Evolutionary conservation across 2,888 invertebrate genomes (phyloP).

Genomic region (Cactoblastis cactorum): DNA sequence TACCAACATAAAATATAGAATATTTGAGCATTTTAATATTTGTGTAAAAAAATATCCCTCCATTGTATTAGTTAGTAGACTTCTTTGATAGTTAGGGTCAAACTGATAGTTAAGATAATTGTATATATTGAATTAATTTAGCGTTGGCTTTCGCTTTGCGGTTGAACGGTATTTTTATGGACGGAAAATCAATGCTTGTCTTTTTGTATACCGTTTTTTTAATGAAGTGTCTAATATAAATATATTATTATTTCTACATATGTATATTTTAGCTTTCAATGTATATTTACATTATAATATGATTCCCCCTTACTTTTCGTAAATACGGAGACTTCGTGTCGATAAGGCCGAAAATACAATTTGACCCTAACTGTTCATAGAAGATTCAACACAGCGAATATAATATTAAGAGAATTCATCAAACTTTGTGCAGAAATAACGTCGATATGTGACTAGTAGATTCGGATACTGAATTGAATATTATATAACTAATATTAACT

Average conservation of each 20-base stretch:
- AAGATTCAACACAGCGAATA: slow-evolving; percentile 21
- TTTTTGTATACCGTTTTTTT: slow-evolving; percentile 3
- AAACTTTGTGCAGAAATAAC: slow-evolving; percentile 34
- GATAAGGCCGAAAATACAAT: slow-evolving; percentile 11
- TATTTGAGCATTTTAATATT: slow-evolving; percentile 74
- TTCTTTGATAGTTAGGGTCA: slow-evolving; percentile 42
- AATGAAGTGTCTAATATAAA: too few relatives aligned
- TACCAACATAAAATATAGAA: slow-evolving; percentile 71
- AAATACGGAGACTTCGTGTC: neutral
- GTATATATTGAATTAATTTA: neutral
- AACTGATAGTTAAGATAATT: slow-evolving; percentile 19
- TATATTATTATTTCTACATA: neutral
- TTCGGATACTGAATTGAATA: slow-evolving; percentile 51
- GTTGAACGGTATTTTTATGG: neutral
- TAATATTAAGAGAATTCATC: slow-evolving; percentile 39
- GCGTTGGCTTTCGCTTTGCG: neutral
- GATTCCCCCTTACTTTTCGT: neutral
- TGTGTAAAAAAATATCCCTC: slow-evolving; percentile 71
- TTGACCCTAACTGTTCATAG: slow-evolving; percentile 37
- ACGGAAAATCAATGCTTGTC: slow-evolving; percentile 12
- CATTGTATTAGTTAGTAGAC: slow-evolving; percentile 41
- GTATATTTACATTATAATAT: neutral
- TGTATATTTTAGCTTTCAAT: neutral
- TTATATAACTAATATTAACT: slow-evolving; percentile 36
- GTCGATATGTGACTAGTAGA: slow-evolving; percentile 63